Evolutionary conservation across 2,888 invertebrate species (phyloP).

Genomic region (Cecidostiba fungosa): DNA sequence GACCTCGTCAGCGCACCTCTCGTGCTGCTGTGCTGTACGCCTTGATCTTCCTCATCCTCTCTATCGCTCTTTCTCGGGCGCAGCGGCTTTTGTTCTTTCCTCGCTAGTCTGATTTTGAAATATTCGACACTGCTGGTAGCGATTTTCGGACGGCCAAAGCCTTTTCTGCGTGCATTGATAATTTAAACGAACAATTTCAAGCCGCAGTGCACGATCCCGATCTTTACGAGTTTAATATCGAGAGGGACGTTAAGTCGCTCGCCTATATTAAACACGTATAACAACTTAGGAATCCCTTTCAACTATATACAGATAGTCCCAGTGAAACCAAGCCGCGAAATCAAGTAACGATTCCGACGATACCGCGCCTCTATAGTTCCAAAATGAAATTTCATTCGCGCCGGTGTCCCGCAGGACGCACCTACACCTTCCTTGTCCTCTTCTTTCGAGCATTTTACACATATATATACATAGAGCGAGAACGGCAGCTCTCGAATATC

Average conservation of each 20-base stretch:
- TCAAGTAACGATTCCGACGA: constrained; percentile 75
- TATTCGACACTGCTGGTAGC: background rate
- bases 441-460: constrained; percentile 36
- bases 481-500: constrained; percentile 25
- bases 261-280: constrained; percentile 31
- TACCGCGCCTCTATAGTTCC: constrained; percentile 66
- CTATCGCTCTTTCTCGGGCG: background rate
- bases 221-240: background rate
- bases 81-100: constrained; percentile 2
- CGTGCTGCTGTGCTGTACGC: constrained; percentile 22
- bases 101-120: background rate
- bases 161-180: background rate
- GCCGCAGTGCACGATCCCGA: background rate
- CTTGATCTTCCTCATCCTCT: constrained; percentile 24
- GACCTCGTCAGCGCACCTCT: background rate
- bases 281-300: constrained; percentile 38
- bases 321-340: constrained; percentile 67
- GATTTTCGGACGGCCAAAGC: background rate
- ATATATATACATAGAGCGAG: background rate
- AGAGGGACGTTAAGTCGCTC: background rate
- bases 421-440: constrained; percentile 22
- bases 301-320: constrained; percentile 31
- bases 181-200: background rate
- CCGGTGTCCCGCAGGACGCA: constrained; percentile 67
- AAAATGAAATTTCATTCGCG: constrained; percentile 75